Conservation (phyloP, 2,888 invertebrate species). For the Alsophila aescularia region DNA sequence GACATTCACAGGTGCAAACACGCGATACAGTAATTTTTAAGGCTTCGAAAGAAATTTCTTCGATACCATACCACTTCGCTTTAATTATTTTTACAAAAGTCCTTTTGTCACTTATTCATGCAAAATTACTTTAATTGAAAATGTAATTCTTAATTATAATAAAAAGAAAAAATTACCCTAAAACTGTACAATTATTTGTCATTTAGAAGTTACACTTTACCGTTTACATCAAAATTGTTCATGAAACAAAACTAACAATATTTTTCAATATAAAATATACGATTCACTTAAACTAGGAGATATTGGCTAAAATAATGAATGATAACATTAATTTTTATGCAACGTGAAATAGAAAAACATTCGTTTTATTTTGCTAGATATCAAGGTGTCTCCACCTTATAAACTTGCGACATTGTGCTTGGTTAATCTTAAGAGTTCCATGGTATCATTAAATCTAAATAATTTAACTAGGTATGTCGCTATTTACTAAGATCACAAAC, state of each 20-base stretch:
- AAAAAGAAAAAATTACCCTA: slow-evolving; percentile 41
- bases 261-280: background rate
- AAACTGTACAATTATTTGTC: slow-evolving; percentile 73
- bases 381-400: background rate
- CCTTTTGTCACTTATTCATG: background rate
- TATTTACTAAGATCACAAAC: slow-evolving; percentile 71
- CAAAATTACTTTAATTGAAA: background rate
- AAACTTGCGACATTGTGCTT: background rate
- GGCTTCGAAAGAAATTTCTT: slow-evolving; percentile 9
- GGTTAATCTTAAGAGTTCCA: background rate
- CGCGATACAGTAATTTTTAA: slow-evolving; percentile 4
- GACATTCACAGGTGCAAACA: background rate
- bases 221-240: slow-evolving; percentile 46
- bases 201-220: slow-evolving; percentile 80
- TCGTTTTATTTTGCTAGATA: background rate
- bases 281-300: no score
- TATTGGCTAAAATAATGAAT: background rate
- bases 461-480: slow-evolving; percentile 8
- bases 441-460: slow-evolving; percentile 16
- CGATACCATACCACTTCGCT: background rate
- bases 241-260: slow-evolving; percentile 26
- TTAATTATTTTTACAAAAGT: background rate
- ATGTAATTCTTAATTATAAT: slow-evolving; percentile 1
- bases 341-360: background rate
- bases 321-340: background rate